Conservation (phyloP, 1,140 invertebrate genomes). For the Aphaenogaster ashmeadi region DNA sequence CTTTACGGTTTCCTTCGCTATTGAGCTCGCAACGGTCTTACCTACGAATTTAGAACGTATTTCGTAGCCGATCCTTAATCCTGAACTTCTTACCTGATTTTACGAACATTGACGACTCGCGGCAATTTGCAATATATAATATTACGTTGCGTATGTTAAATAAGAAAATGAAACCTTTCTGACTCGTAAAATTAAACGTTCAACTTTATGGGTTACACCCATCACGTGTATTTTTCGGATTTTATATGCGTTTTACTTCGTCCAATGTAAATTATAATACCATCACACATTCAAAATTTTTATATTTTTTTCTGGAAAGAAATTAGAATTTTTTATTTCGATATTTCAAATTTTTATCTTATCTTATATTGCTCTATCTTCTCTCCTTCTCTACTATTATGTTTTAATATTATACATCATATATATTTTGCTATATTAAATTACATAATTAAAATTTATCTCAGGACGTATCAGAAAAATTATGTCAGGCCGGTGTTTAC, state of each 20-base stretch:
- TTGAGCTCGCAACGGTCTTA: background rate
- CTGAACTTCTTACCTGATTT: background rate
- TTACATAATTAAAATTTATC: slow-evolving; percentile 38
- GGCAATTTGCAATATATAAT: background rate
- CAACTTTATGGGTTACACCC: slow-evolving; percentile 11
- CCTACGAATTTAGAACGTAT: slow-evolving; percentile 25
- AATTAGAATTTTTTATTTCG: background rate
- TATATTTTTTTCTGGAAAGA: background rate
- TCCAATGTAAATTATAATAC: slow-evolving; percentile 4
- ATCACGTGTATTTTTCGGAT: background rate
- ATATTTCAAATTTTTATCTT: background rate
- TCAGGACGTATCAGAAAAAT: background rate
- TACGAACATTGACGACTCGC: background rate
- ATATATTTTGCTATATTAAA: background rate
- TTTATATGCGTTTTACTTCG: background rate
- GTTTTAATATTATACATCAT: background rate
- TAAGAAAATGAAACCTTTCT: background rate
- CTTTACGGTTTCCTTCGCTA: slow-evolving; percentile 25
- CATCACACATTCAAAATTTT: background rate
- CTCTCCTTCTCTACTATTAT: background rate
- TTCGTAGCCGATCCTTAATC: background rate
- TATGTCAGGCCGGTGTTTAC: background rate
- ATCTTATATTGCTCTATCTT: background rate
- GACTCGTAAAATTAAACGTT: slow-evolving; percentile 35
- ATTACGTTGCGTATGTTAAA: background rate